phyloP scores from a whole-genome alignment of 2,113 vertebrate species.

The Gymnarchus niloticus region DNA sequence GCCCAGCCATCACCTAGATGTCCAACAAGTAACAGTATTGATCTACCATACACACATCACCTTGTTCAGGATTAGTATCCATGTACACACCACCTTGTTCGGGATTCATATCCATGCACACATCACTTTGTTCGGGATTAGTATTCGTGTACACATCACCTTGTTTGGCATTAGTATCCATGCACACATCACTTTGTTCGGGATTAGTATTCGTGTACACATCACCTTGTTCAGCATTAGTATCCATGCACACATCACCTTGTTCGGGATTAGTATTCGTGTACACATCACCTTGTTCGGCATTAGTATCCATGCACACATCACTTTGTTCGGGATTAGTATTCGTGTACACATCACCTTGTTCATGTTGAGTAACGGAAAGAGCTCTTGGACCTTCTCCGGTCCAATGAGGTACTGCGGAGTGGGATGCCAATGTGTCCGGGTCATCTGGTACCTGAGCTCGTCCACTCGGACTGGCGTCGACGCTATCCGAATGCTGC shows the following conservation, averaged over 20 bases:
- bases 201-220: too few relatives aligned
- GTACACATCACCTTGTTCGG: too few relatives aligned
- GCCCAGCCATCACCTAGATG: constrained; percentile 81
- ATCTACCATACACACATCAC: too few relatives aligned
- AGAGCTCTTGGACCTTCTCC: constrained; percentile 81
- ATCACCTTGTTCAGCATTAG: too few relatives aligned
- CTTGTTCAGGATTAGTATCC: too few relatives aligned
- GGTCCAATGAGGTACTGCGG: constrained; percentile 79
- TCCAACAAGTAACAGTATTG: background rate
- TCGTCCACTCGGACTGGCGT: constrained; percentile 84
- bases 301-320: background rate
- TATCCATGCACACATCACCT: too few relatives aligned
- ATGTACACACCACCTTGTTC: background rate
- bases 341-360: constrained; percentile 61
- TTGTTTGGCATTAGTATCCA: too few relatives aligned
- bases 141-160: constrained; percentile 53
- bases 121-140: background rate
- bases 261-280: too few relatives aligned
- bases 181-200: too few relatives aligned
- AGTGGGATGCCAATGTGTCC: constrained; percentile 79
- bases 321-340: background rate
- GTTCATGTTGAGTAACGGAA: constrained; percentile 83
- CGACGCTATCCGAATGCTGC: constrained; percentile 88
- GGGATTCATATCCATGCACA: background rate
- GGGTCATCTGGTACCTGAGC: constrained; percentile 92